Conservation (phyloP, 1,140 invertebrate species). For the Lucilia sericata region DNA sequence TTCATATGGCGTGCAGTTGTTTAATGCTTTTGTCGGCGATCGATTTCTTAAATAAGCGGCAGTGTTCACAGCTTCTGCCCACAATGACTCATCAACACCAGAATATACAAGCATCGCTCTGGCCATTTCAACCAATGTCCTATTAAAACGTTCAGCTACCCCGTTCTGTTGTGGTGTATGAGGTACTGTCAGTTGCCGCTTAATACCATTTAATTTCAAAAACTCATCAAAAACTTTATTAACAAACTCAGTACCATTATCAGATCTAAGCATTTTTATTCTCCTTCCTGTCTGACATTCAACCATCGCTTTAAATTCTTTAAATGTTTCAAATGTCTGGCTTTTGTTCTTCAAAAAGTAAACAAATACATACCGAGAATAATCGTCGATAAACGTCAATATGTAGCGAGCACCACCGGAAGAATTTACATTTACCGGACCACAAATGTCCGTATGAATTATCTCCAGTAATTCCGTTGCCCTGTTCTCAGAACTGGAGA, state of each 20-base stretch:
- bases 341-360: conserved; percentile 33
- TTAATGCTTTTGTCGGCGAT: conserved; percentile 45
- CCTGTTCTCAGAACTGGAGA: not conserved
- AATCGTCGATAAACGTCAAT: conserved; percentile 52
- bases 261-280: conserved; percentile 39
- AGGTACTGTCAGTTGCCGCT: conserved; percentile 29
- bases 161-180: conserved; percentile 18
- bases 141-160: too few species aligned
- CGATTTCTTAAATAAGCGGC: conserved; percentile 49
- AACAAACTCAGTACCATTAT: conserved; percentile 37
- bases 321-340: too few species aligned
- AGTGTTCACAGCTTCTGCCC: conserved; percentile 53
- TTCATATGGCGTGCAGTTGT: conserved; percentile 60
- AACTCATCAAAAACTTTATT: too few species aligned
- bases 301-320: too few species aligned
- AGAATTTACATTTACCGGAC: conserved; percentile 58
- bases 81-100: conserved; percentile 48
- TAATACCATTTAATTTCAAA: too few species aligned
- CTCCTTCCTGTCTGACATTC: conserved; percentile 35
- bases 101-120: too few species aligned
- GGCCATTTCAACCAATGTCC: too few species aligned
- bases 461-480: conserved; percentile 24
- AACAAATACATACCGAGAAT: conserved; percentile 54
- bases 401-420: conserved; percentile 12
- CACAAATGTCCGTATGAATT: conserved; percentile 64